A percentile compares a stretch with the other conserved stretches of the same genome.
phyloP scores from a whole-genome alignment of 2,888 invertebrate genomes.

The Quadriops clusia region DNA sequence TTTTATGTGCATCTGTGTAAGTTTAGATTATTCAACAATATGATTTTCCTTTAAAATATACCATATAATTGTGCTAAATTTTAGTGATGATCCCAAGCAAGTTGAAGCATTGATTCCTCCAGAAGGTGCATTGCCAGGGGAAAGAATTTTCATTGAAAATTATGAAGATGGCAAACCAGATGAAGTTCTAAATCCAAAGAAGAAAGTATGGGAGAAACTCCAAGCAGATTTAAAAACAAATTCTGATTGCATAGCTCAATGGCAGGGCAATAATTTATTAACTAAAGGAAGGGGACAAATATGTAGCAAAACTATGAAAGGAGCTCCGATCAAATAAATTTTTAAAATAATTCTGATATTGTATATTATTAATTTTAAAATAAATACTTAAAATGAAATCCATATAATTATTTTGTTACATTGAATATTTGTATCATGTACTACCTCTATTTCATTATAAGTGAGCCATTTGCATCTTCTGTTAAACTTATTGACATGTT shows the following conservation, averaged over 20 bases:
- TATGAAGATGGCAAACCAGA: slow-evolving; percentile 69
- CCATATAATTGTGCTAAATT: slow-evolving; percentile 12
- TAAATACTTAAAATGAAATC: no score
- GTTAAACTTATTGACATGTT: no score
- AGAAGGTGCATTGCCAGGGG: slow-evolving; percentile 64
- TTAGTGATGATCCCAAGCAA: slow-evolving; percentile 58
- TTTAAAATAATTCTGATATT: slow-evolving; percentile 11
- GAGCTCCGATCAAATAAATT: slow-evolving; percentile 78
- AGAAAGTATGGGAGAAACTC: slow-evolving; percentile 90
- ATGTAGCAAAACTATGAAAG: slow-evolving; percentile 60
- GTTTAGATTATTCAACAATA: slow-evolving; percentile 24
- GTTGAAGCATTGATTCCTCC: slow-evolving; percentile 83
- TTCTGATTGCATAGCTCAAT: slow-evolving; percentile 60
- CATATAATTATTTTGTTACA: no score
- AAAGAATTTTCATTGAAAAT: slow-evolving; percentile 71
- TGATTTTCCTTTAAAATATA: no score
- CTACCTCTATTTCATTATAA: no score
- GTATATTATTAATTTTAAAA: no score
- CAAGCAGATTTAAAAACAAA: slow-evolving; percentile 68
- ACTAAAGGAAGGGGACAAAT: slow-evolving; percentile 65
- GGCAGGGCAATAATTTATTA: slow-evolving; percentile 71
- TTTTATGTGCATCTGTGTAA: slow-evolving; percentile 76
- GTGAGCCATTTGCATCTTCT: no score
- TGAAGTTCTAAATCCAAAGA: slow-evolving; percentile 84
- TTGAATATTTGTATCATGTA: no score